These are phyloP conservation scores for Drosophila sturtevanti DNA, from an alignment of 1,140 invertebrate species.

Conservation along the genomic window DNA sequence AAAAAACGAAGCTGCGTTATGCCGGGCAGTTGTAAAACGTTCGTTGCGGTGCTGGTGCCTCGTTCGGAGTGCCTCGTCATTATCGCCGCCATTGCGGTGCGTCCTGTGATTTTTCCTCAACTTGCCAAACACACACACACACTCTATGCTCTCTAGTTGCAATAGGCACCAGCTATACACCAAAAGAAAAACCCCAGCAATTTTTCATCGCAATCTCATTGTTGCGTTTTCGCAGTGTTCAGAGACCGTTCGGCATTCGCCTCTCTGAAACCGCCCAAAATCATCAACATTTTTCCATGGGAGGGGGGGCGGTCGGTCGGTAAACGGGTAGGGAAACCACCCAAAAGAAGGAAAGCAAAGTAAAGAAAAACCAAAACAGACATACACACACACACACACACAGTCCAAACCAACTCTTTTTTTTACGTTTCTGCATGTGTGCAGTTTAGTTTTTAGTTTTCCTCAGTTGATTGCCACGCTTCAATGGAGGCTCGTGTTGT, in stretches of 20 bases:
- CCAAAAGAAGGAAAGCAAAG: neutral
- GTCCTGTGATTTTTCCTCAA: conserved; percentile 6
- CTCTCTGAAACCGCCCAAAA: conserved; percentile 16
- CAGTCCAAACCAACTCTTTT: conserved; percentile 13
- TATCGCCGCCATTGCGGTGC: neutral
- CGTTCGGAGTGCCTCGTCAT: neutral
- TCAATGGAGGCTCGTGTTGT: conserved; percentile 75
- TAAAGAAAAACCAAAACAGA: conserved; percentile 17
- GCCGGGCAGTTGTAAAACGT: conserved; percentile 5
- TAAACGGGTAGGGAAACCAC: conserved; percentile 18
- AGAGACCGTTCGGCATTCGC: conserved; percentile 37
- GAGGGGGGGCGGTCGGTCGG: neutral
- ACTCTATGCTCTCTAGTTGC: too few species aligned
- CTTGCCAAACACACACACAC: neutral
- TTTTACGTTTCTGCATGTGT: conserved; percentile 27
- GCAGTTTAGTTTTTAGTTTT: conserved; percentile 39
- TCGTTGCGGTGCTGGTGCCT: neutral
- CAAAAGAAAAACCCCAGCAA: neutral
- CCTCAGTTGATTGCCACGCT: conserved; percentile 75
- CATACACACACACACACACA: conserved; percentile 1
- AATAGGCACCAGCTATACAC: neutral
- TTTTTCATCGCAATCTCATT: conserved; percentile 17
- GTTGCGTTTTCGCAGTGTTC: conserved; percentile 24
- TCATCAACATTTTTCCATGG: conserved; percentile 39
- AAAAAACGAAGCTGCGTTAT: conserved; percentile 5